These are phyloP conservation scores for Corythornis leucogaster DNA, from an alignment of 2,797 vertebrate genomes.

Conservation along the genomic window DNA sequence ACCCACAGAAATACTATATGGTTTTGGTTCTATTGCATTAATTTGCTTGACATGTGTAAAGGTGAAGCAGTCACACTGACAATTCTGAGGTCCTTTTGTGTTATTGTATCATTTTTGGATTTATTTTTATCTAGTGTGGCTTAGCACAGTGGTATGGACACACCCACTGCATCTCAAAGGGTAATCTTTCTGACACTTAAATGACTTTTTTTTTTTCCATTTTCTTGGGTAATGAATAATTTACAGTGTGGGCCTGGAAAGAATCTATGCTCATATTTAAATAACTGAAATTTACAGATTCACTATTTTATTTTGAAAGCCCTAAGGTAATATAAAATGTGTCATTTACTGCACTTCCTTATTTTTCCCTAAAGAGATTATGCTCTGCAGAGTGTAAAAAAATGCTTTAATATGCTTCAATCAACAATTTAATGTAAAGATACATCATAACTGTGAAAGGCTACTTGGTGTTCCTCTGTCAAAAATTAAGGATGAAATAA, in stretches of 20 bases:
- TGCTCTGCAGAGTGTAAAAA: background rate
- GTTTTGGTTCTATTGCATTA: background rate
- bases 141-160: constrained; percentile 2
- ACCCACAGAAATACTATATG: background rate
- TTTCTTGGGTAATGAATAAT: constrained; percentile 44
- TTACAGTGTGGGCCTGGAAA: constrained; percentile 1
- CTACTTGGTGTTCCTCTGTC: background rate
- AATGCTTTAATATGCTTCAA: background rate
- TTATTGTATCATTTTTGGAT: background rate
- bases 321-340: background rate
- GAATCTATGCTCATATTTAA: background rate
- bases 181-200: constrained; percentile 52
- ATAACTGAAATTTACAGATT: constrained; percentile 9
- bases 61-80: background rate
- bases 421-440: background rate
- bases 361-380: background rate
- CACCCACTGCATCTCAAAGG: constrained; percentile 27
- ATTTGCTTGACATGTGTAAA: background rate
- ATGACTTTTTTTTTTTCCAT: constrained; percentile 52
- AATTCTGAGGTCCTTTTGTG: background rate
- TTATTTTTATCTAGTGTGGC: constrained; percentile 2
- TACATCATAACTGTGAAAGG: background rate
- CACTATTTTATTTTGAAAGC: background rate
- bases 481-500: background rate
- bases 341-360: background rate